Evolutionary conservation across 53 echinoderm and acorn worm genomes (phyloP).

Genomic region (Crossaster papposus): DNA sequence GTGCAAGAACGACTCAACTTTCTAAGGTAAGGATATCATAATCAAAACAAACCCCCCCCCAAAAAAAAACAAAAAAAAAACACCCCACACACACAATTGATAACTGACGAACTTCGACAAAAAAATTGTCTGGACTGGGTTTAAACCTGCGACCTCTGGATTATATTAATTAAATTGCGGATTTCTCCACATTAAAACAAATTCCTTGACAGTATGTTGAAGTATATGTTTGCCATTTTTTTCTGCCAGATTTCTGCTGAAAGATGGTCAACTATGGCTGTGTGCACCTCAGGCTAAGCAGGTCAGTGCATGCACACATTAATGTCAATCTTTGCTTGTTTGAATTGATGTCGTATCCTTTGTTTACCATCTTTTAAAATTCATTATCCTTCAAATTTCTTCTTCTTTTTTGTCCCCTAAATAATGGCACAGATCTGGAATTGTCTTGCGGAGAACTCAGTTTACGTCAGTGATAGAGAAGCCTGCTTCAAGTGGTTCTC

Average conservation of each 20-base stretch:
- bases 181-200: too few species aligned
- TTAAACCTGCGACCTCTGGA: too few species aligned
- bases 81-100: too few species aligned
- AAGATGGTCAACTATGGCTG: conserved; percentile 97
- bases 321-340: not conserved
- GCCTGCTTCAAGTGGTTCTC: conserved; percentile 99
- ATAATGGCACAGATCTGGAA: conserved; percentile 99
- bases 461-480: conserved; percentile 97
- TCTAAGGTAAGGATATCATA: conserved; percentile 61
- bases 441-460: conserved; percentile 92
- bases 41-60: not conserved
- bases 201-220: too few species aligned
- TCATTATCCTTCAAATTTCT: not conserved
- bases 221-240: not conserved
- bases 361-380: not conserved
- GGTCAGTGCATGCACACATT: conserved; percentile 41
- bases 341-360: too few species aligned
- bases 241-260: conserved; percentile 76
- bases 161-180: too few species aligned
- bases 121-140: too few species aligned
- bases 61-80: too few species aligned
- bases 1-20: conserved; percentile 97
- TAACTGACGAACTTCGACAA: too few species aligned
- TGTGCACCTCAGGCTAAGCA: conserved; percentile 99
- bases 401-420: not conserved